Evolutionary conservation across 2,113 vertebrate species (phyloP), one percentile per base, ranked within the genome.

Genomic region (Tetraodon nigroviridis): DNA sequence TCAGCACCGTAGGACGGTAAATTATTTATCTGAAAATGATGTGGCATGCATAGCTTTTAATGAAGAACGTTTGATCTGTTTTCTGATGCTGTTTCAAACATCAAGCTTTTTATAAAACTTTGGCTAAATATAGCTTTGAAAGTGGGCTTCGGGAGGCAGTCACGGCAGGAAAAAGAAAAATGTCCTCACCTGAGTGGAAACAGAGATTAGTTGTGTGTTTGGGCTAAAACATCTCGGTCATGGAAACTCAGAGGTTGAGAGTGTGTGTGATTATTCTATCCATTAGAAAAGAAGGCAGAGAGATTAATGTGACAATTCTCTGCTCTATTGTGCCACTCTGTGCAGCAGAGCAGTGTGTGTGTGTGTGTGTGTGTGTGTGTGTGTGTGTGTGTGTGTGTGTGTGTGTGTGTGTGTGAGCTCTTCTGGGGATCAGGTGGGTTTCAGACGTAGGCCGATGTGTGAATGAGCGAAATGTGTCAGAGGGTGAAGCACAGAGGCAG

Each of bases 341-440:
- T 83, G 67, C 49, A 61, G 77, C 65, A 54, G 71, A 62, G 14
- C 52, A 54, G 49, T 44, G 22, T 62, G 29, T 61, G 51, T 64
- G 51, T 51, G 50, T 66, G 37, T 40, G 45, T 51, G 55, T 51
- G 24, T 40, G 32, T 51, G 55, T 64, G 50, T 55, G 11, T 67
- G 45, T 59, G 54, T 55, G 58, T 60, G 46, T 54, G 18, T 56
- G 51, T 62, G 32, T 59, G 17, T 41, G 27, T 58, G 44, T 64
- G 54, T 70, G 42, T 71, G 60, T 48, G 63, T 67, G 48, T 54
- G 45, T 60, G 51, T 64, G 73, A 58, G 60, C 81, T 84, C 84
- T 84, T 86, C 72, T 19, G 24, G 58, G 67, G 78, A 79, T 76
- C 78, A 86, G 84, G 75, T 76, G 76, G 73, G 64, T 58, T 46